These are phyloP conservation scores for Toxotes chatareus DNA, from an alignment of 2,113 vertebrate genomes.

Conservation along the genomic window DNA sequence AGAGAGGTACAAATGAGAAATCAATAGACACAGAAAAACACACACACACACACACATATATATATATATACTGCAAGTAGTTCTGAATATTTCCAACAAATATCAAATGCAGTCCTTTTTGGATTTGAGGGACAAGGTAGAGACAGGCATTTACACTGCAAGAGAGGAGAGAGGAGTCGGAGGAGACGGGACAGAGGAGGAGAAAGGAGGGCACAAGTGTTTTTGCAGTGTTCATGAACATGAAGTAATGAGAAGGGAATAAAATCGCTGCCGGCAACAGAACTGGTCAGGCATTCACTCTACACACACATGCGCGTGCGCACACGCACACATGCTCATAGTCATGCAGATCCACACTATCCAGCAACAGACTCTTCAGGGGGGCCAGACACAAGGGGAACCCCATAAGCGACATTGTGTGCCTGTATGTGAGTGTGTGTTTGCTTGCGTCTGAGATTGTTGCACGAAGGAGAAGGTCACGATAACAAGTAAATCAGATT, in stretches of 20 bases:
- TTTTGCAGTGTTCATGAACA: constrained; percentile 70
- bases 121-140: background rate
- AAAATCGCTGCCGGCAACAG: constrained; percentile 67
- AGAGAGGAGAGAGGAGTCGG: background rate
- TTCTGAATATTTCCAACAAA: background rate
- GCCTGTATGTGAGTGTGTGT: constrained; percentile 23
- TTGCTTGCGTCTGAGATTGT: constrained; percentile 23
- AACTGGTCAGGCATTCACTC: constrained; percentile 69
- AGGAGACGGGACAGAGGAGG: constrained; percentile 6
- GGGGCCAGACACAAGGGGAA: constrained; percentile 52
- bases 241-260: constrained; percentile 77
- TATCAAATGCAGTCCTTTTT: background rate
- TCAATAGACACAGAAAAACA: background rate
- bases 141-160: background rate
- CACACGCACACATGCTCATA: constrained; percentile 54
- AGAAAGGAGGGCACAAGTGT: constrained; percentile 72
- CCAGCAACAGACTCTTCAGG: constrained; percentile 55
- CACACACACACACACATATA: background rate
- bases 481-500: constrained; percentile 48
- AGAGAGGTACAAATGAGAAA: constrained; percentile 3
- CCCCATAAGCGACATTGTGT: constrained; percentile 32
- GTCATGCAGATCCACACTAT: constrained; percentile 45
- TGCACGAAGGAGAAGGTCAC: constrained; percentile 43
- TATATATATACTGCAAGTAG: background rate
- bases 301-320: constrained; percentile 36